Percentiles rank a stretch among this genome's conserved stretches.
phyloP scores from a whole-genome alignment of 2,888 invertebrate genomes.

The Cristatella mucedo region DNA sequence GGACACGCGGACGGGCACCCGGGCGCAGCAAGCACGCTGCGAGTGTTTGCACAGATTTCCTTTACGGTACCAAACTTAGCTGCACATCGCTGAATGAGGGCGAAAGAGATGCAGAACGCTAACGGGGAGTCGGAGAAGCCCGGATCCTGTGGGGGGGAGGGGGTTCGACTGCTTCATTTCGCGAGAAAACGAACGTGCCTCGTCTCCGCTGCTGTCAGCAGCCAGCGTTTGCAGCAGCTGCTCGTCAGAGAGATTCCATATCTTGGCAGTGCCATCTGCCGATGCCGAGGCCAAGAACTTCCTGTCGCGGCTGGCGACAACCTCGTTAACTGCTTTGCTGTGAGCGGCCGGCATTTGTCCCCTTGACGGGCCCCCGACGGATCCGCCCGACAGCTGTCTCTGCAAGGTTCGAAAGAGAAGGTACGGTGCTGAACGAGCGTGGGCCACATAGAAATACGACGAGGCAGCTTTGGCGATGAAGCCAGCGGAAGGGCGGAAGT shows the following conservation, averaged over 20 bases:
- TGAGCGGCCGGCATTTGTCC: slow-evolving; percentile 20
- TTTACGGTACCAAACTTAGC: too few relatives aligned
- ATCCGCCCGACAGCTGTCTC: slow-evolving; percentile 7
- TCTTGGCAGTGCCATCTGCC: slow-evolving; percentile 33
- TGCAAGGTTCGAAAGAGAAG: background rate
- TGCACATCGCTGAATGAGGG: too few relatives aligned
- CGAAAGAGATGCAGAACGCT: too few relatives aligned
- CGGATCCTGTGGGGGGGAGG: too few relatives aligned
- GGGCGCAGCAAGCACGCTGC: too few relatives aligned
- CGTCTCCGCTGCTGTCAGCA: slow-evolving; percentile 36
- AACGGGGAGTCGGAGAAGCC: too few relatives aligned
- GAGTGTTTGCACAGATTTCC: too few relatives aligned
- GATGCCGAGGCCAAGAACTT: slow-evolving; percentile 32
- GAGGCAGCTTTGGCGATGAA: too few relatives aligned
- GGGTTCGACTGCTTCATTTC: too few relatives aligned
- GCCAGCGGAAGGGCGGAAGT: too few relatives aligned
- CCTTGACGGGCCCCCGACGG: background rate
- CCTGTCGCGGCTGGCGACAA: slow-evolving; percentile 30
- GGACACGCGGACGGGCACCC: too few relatives aligned
- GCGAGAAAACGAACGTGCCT: slow-evolving; percentile 22
- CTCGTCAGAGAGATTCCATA: slow-evolving; percentile 35
- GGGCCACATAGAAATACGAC: slow-evolving; percentile 10
- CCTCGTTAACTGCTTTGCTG: slow-evolving; percentile 29
- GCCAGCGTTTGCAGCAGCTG: slow-evolving; percentile 26
- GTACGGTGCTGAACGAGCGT: background rate